These are phyloP conservation scores for Silurus lanzhouensis DNA, from an alignment of 2,797 vertebrate species.

Conservation along the genomic window DNA sequence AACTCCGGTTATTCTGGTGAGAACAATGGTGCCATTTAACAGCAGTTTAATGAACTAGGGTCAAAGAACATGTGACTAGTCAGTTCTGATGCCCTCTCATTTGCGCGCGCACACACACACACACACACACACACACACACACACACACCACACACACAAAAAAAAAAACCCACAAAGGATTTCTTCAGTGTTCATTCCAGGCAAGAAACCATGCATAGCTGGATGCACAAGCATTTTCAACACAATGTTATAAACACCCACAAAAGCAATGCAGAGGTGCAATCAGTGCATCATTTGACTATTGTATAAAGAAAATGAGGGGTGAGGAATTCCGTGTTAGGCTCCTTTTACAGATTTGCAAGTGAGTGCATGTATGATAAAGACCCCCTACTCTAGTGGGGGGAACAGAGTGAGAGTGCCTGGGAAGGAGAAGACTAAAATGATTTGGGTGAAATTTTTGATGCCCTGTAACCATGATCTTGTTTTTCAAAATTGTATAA, in stretches of 20 bases:
- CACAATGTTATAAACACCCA: background rate
- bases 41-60: constrained; percentile 44
- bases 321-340: constrained; percentile 1
- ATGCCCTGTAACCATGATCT: background rate
- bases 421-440: constrained; percentile 1
- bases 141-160: constrained; percentile 20
- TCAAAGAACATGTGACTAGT: constrained; percentile 24
- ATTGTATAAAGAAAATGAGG: background rate
- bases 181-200: constrained; percentile 4
- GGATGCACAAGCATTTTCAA: background rate
- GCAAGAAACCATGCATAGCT: constrained; percentile 13
- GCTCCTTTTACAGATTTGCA: background rate
- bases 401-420: background rate
- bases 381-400: constrained; percentile 11
- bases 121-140: constrained; percentile 26
- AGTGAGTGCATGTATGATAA: constrained; percentile 19
- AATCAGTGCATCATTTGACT: background rate
- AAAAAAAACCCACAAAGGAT: background rate
- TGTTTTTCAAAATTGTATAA: background rate
- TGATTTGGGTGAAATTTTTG: background rate
- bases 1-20: constrained; percentile 35
- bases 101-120: constrained; percentile 22
- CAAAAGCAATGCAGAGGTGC: background rate
- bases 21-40: constrained; percentile 58
- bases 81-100: background rate